Evolutionary conservation across 2,797 vertebrate genomes (phyloP), one percentile per base, ranked within the genome.

Genomic region (Pipistrellus pygmaeus): DNA sequence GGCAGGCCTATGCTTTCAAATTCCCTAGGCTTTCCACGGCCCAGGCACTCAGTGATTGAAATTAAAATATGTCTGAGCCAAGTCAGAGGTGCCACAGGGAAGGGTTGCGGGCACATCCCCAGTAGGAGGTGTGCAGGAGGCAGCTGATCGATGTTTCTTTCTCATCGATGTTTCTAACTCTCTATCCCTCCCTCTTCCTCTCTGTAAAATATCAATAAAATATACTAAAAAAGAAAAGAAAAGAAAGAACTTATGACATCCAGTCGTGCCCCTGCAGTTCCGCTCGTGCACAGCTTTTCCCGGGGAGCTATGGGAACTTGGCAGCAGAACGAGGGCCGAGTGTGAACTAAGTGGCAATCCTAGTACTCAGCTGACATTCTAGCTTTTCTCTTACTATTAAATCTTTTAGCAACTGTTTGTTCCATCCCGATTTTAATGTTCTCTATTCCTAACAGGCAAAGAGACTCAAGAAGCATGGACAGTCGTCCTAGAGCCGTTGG

Each of bases 401-500:
- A 71, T 20, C 5, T 90, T 96, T 93, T 80, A 30, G 6, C 12
- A 66, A 41, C 3, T 23, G 7, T 44, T 94, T 89, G 38, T 30
- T 90, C 57, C 38, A 30, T 78, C 85, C 53, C 21, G 78, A 77
- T 80, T 85, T 85, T 95, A 83, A 88, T 90, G 35, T 90, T 44
- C 73, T 95, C 94, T 32, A 55, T 17, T 32, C 90, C 94, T 51
- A 80, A 78, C 80, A 98, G 98, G 94, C 82, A 89, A 44, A 86
- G 60, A 97, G 32, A 68, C 92, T 75, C 91, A 96, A 82, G 95
- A 98, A 91, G 98, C 98, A 73, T 99, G 98, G 97, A 64, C 93
- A 0, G 97, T 99, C 64, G 93, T 69, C 9, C 84, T 99, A 93
- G 98, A 99, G 96, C 99, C 99, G 1, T 93, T 99, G 73, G 98